Evolutionary conservation across 2,888 invertebrate species (phyloP), one percentile per base, ranked within the genome.

Genomic region (Drosophila fungiperda): DNA sequence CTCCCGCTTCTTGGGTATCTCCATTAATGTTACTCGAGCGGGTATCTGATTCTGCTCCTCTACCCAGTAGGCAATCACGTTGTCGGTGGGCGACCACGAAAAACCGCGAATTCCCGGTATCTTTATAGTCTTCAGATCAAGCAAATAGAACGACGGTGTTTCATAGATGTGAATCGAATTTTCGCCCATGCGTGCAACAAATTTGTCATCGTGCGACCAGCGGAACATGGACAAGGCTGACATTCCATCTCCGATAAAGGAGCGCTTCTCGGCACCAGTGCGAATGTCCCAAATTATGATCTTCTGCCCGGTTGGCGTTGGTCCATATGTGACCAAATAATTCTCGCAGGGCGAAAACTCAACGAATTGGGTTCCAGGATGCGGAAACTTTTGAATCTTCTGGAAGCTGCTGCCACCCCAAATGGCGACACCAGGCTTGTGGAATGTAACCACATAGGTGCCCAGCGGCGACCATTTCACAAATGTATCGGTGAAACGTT

Each of bases 341-440:
- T 98, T 98, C 94, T 99, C 99, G 93, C 98, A 97, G 0, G 99
- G 99, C 12, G 99, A 99, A 93, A 99, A 99, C 88, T 99, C 99
- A 71, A 99, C 98, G 89, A 98, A 98, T 89, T 98, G 97, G 0
- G 99, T 99, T 77, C 97, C 96, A 0, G 96, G 94, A 90, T 98
- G 99, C 68, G 95, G 96, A 93, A 99, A 99, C 91, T 97, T 96
- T 92, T 97, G 97, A 90, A 98, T 97, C 93, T 98, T 98, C 0
- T 95, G 95, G 94, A 98, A 99, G 87, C 96, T 96, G 32, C 98
- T 97, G 0, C 99, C 99, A 23, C 98, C 99, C 99, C 99, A 99
- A 53, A 99, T 94, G 0, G 98, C 98, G 58, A 99, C 98, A 65
- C 99, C 99, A 76, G 97, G 95, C 93, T 96, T 96, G 92, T 99